A percentile compares a stretch with the other conserved stretches of the same genome.
phyloP scores from a whole-genome alignment of 2,888 invertebrate species.

The Pollenia amentaria region DNA sequence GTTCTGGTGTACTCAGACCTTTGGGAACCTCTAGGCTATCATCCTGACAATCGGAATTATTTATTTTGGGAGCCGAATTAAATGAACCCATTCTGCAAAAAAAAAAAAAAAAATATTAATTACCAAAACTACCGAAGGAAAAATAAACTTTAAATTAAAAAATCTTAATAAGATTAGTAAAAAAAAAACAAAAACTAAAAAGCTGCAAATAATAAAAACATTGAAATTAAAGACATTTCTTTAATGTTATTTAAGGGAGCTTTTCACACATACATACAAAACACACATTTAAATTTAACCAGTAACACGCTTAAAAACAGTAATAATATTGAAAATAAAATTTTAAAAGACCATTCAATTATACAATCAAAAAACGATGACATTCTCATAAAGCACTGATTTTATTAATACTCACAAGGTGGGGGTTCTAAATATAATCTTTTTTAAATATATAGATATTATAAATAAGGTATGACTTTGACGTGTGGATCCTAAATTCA shows the following conservation, averaged over 20 bases:
- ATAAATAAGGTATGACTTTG: slow-evolving; percentile 79
- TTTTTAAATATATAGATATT: slow-evolving; percentile 80
- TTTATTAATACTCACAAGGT: slow-evolving; percentile 80
- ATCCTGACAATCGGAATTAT: slow-evolving; percentile 88
- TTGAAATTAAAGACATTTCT: no score
- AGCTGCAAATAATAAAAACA: no score
- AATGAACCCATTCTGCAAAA: slow-evolving; percentile 89
- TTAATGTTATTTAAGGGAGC: no score
- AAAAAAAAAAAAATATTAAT: slow-evolving; percentile 75
- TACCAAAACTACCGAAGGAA: no score
- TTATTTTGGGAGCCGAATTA: slow-evolving; percentile 88
- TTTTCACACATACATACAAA: no score
- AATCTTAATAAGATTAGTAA: background rate
- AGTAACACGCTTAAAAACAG: background rate
- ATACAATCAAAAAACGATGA: background rate
- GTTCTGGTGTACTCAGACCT: slow-evolving; percentile 84
- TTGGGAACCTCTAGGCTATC: slow-evolving; percentile 85
- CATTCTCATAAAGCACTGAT: background rate
- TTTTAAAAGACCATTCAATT: background rate
- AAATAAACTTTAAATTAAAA: background rate
- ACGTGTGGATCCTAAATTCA: slow-evolving; percentile 75
- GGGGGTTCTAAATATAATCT: slow-evolving; percentile 80
- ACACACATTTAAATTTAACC: background rate
- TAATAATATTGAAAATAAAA: background rate
- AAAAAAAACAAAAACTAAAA: background rate